Evolutionary conservation across 2,888 invertebrate genomes (phyloP), one percentile per base, ranked within the genome.

Genomic region (Drosophila anomelani): DNA sequence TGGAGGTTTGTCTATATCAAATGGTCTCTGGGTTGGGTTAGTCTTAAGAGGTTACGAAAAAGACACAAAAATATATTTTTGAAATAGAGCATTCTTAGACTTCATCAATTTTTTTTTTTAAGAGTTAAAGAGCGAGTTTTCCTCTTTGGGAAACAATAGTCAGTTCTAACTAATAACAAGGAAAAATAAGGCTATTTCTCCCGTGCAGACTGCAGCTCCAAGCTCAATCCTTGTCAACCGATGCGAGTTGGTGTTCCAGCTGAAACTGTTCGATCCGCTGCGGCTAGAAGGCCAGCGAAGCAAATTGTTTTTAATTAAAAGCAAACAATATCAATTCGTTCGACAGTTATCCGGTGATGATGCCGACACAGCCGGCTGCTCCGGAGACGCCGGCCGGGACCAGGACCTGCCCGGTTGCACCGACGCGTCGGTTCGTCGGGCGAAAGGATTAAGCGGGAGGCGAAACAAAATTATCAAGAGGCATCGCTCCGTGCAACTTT

Each of bases 261-360:
- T 39, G 51, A 44, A 20, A 32, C 58, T 29, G 39, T 36, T 58
- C 69, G 58, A 70, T 79, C 76, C 59, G 73, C 68, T 71, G 58
- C 75, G 81, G 82, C 84, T 79, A 78, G 85, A 77, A 84, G 80
- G 80, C 82, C 80, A 87, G 84, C 86, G 86, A 84, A 87, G 86
- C 86, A 86, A 86, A 86, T 84, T 86, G 86, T 85, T 86, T 86
- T 86, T 86, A 86, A 86, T 86, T 86, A 86, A 86, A 86, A 87
- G 85, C 80, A 87, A 87, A 86, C 86, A 86, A 88, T 85, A 85
- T 86, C 88, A 86, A 81, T 87, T 85, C 88, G 82, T 86, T 87
- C 86, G 86, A 86, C 86, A 86, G 86, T 86, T 87, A 86, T 86
- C 86, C 86, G 82, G 84, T 84, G 87, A 85, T 85, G 74, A 72